A percentile compares a stretch with the other conserved stretches of the same genome.
Evolutionary conservation across 2,113 vertebrate species (phyloP).

Genomic region (Muscicapa adusta): DNA sequence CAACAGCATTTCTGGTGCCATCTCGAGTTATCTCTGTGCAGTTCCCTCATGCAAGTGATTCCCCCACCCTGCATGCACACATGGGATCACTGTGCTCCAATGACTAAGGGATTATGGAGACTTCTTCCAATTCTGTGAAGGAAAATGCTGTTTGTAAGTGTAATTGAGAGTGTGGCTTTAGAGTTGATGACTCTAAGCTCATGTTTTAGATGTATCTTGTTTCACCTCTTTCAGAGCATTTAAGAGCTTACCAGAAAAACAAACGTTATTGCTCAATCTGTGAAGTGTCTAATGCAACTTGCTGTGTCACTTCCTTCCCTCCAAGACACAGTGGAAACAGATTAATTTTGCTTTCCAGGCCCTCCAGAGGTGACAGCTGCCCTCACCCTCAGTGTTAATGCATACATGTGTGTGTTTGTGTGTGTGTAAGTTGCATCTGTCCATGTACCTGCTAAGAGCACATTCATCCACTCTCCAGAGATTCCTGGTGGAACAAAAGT

Average conservation of each 20-base stretch:
- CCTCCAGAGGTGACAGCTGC: not conserved
- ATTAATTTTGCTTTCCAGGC: not conserved
- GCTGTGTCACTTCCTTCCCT: conserved; percentile 29
- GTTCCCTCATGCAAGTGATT: not conserved
- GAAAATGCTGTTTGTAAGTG: not conserved
- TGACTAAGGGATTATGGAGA: not conserved
- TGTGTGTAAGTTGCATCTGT: not conserved
- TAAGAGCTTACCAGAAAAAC: conserved; percentile 58
- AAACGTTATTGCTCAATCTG: conserved; percentile 40
- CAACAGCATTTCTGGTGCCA: not conserved
- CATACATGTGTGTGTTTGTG: not conserved
- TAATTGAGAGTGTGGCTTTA: conserved; percentile 16
- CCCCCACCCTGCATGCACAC: fast-evolving
- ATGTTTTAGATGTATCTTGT: conserved; percentile 20
- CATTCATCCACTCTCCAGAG: not conserved
- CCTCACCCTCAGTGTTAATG: not conserved
- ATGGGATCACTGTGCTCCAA: not conserved
- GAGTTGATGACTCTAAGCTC: not conserved
- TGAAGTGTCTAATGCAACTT: conserved; percentile 26
- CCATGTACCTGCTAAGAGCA: not conserved
- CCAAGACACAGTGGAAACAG: not conserved
- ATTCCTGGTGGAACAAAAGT: not conserved
- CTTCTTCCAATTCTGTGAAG: not conserved
- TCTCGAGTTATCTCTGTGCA: fast-evolving
- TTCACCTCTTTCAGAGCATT: conserved; percentile 48